Evolutionary conservation across 2,888 invertebrate species (phyloP).

Genomic region (Pantelozetes paolii): DNA sequence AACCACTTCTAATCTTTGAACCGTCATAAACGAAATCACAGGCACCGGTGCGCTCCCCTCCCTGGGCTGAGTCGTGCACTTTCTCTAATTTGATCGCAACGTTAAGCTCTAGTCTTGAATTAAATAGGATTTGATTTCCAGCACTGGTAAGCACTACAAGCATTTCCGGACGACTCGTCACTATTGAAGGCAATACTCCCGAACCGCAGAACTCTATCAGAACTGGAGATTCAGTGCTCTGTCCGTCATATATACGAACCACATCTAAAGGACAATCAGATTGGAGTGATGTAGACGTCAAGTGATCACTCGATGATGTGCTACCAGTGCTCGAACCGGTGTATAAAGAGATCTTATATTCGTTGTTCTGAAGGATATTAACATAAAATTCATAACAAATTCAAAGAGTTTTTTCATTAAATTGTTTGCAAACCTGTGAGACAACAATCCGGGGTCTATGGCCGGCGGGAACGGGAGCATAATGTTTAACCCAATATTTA

Average conservation of each 20-base stretch:
- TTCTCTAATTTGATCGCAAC: slow-evolving; percentile 76
- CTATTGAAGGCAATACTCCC: slow-evolving; percentile 72
- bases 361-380: slow-evolving; percentile 60
- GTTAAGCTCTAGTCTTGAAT: slow-evolving; percentile 67
- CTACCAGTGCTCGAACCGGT: slow-evolving; percentile 45
- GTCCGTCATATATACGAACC: slow-evolving; percentile 74
- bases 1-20: slow-evolving; percentile 38
- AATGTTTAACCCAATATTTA: slow-evolving; percentile 67
- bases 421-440: slow-evolving; percentile 57
- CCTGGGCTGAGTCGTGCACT: slow-evolving; percentile 39
- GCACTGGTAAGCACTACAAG: slow-evolving; percentile 74
- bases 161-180: slow-evolving; percentile 72
- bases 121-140: slow-evolving; percentile 72
- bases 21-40: slow-evolving; percentile 38
- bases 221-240: slow-evolving; percentile 71
- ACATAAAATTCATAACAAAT: neutral
- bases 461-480: slow-evolving; percentile 33
- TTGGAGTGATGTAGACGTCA: slow-evolving; percentile 43
- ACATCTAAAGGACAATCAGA: slow-evolving; percentile 47
- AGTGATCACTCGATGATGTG: slow-evolving; percentile 36
- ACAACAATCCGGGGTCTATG: slow-evolving; percentile 22
- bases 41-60: slow-evolving; percentile 40
- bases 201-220: slow-evolving; percentile 74
- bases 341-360: slow-evolving; percentile 69
- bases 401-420: neutral